A percentile compares a stretch with the other conserved stretches of the same genome.
Conservation (phyloP, 1,140 invertebrate species). For the Lithobius niger region DNA sequence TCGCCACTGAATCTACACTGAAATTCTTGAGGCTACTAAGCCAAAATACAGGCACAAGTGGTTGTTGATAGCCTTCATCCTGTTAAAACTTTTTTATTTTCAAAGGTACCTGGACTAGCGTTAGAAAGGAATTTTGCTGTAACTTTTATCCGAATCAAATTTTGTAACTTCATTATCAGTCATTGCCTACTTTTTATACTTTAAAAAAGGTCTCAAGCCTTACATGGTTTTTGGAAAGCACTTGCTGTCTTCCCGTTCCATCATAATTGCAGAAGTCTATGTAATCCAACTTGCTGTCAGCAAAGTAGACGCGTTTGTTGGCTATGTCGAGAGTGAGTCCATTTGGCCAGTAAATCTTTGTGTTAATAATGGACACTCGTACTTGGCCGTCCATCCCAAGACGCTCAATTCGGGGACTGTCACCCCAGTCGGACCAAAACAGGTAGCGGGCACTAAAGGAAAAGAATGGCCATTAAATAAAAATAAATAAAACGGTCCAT, state of each 20-base stretch:
- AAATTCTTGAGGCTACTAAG: no score
- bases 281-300: constrained; percentile 93
- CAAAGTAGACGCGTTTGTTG: constrained; percentile 88
- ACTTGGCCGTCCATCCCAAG: constrained; percentile 90
- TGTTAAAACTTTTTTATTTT: no score
- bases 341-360: constrained; percentile 98
- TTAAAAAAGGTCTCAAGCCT: no score
- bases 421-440: constrained; percentile 98
- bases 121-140: no score
- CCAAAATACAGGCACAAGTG: no score
- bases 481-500: not conserved
- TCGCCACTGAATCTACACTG: no score
- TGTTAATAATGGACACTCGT: constrained; percentile 73
- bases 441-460: constrained; percentile 52
- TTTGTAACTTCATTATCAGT: no score
- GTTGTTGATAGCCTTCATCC: no score
- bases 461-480: constrained; percentile 6
- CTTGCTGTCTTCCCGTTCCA: constrained; percentile 71
- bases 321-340: constrained; percentile 89
- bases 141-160: no score
- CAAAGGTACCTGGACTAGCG: no score
- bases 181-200: no score
- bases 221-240: constrained; percentile 36
- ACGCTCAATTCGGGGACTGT: constrained; percentile 88
- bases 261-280: constrained; percentile 98